These are phyloP conservation scores for Drosophila kanapiae DNA, from an alignment of 1,140 invertebrate species.

Conservation along the genomic window DNA sequence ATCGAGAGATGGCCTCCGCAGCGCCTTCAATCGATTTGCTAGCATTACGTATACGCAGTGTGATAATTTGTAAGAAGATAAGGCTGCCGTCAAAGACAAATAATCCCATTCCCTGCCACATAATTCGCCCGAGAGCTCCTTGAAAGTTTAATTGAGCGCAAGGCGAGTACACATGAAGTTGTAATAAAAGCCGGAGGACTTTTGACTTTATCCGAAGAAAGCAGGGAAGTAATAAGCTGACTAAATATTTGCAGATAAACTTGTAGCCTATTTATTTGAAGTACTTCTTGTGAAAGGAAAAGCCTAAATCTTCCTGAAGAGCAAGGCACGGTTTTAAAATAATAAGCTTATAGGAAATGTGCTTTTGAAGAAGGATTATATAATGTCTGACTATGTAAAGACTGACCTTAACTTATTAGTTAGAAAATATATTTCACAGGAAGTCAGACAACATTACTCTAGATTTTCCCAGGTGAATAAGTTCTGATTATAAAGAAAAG, in stretches of 20 bases:
- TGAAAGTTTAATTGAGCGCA: constrained; percentile 18
- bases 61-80: constrained; percentile 46
- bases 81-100: constrained; percentile 8
- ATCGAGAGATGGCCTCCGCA: not conserved
- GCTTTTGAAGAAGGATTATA: not conserved
- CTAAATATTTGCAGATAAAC: not conserved
- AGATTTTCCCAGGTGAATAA: not conserved
- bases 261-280: not conserved
- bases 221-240: not conserved
- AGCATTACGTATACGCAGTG: constrained; percentile 63
- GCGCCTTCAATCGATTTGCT: not conserved
- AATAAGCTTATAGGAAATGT: not conserved
- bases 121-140: not conserved
- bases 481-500: not conserved
- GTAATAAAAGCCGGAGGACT: not conserved
- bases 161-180: constrained; percentile 1
- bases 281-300: too few relatives aligned
- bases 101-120: not conserved
- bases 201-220: too few relatives aligned
- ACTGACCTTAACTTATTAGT: not conserved
- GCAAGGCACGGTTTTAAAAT: too few relatives aligned
- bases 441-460: too few relatives aligned
- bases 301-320: fast-evolving
- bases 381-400: constrained; percentile 10
- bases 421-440: not conserved